Conservation (phyloP, 2,888 invertebrate genomes). For the Reticulitermes lucifugus region DNA sequence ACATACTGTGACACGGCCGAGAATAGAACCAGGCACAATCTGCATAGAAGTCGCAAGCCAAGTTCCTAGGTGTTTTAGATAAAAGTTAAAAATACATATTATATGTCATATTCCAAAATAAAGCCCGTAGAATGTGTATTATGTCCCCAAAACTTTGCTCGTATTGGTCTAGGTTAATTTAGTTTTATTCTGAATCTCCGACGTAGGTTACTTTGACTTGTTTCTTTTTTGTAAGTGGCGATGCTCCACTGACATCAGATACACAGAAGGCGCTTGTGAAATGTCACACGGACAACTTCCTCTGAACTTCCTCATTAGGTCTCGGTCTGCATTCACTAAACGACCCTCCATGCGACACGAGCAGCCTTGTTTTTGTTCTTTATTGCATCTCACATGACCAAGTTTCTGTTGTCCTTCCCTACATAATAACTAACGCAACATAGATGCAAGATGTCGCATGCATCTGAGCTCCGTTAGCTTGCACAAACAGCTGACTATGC, state of each 20-base stretch:
- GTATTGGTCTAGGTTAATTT: neutral
- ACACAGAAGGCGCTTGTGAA: neutral
- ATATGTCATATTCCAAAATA: too few species aligned
- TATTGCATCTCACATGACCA: slow-evolving; percentile 10
- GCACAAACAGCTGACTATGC: slow-evolving; percentile 1
- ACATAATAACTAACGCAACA: neutral
- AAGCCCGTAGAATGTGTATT: too few species aligned
- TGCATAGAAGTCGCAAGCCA: too few species aligned
- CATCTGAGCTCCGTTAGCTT: slow-evolving; percentile 14
- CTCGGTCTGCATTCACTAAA: neutral
- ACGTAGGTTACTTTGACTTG: neutral
- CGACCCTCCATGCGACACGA: neutral
- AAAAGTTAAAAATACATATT: too few species aligned
- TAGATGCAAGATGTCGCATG: slow-evolving; percentile 15
- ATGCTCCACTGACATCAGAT: neutral
- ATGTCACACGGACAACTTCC: neutral
- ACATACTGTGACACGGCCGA: too few species aligned
- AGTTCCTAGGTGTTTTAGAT: too few species aligned
- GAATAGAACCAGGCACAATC: too few species aligned
- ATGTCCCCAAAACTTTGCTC: too few species aligned
- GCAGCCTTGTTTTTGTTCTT: neutral
- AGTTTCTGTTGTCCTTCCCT: neutral
- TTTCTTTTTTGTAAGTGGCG: neutral
- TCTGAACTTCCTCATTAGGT: neutral
- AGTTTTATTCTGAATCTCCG: neutral